phyloP scores from a whole-genome alignment of 2,888 invertebrate genomes.

The Melipona beecheii region DNA sequence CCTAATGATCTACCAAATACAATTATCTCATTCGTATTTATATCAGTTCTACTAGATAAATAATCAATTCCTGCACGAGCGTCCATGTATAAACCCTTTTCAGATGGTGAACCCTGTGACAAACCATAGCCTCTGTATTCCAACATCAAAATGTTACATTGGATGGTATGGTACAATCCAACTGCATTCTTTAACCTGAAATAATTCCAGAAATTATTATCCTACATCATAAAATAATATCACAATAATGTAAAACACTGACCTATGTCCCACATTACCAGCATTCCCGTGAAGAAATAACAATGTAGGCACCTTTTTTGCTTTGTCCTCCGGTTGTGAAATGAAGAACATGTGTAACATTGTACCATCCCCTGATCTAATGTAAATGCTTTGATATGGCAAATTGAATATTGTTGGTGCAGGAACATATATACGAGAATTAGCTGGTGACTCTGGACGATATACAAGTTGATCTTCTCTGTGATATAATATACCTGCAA shows the following conservation, averaged over 20 bases:
- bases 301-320: conserved; percentile 91
- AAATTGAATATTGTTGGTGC: conserved; percentile 94
- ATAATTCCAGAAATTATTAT: neutral
- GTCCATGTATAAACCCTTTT: conserved; percentile 94
- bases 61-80: conserved; percentile 95
- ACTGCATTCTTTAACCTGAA: conserved; percentile 93
- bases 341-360: conserved; percentile 93
- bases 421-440: conserved; percentile 94
- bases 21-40: conserved; percentile 93
- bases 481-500: conserved; percentile 91
- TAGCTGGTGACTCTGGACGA: conserved; percentile 95
- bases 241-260: conserved; percentile 22
- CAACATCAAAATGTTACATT: conserved; percentile 95
- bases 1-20: conserved; percentile 96
- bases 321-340: conserved; percentile 89
- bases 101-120: conserved; percentile 94
- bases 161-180: conserved; percentile 92
- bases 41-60: conserved; percentile 91
- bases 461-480: conserved; percentile 94
- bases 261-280: conserved; percentile 97
- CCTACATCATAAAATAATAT: neutral
- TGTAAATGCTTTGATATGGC: conserved; percentile 93
- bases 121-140: conserved; percentile 98
- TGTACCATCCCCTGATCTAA: conserved; percentile 91
- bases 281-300: conserved; percentile 98